A percentile compares a stretch with the other conserved stretches of the same genome.
Evolutionary conservation across 2,888 invertebrate species (phyloP).

Genomic region (Lumbricus terrestris): DNA sequence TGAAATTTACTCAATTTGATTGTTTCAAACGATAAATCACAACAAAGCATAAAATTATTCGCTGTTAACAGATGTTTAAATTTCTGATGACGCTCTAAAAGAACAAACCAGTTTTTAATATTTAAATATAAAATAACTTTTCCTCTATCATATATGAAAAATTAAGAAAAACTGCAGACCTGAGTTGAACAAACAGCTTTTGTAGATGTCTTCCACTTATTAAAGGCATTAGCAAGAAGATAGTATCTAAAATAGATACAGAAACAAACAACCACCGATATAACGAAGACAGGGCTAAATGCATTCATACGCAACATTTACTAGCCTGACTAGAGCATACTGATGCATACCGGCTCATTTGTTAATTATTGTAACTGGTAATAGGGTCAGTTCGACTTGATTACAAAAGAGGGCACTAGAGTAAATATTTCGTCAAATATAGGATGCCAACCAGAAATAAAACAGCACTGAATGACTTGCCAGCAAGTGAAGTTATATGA

Average conservation of each 20-base stretch:
- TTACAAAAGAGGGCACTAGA: no score
- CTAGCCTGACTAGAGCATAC: not conserved
- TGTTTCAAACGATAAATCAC: no score
- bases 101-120: not conserved
- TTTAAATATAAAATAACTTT: not conserved
- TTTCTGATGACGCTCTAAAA: not conserved
- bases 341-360: not conserved
- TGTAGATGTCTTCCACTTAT: slow-evolving; percentile 42
- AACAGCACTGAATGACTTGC: no score
- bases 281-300: not conserved
- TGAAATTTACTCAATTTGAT: no score
- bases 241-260: slow-evolving; percentile 42
- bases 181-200: slow-evolving; percentile 16
- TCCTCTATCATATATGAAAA: no score
- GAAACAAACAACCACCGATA: not conserved
- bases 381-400: no score
- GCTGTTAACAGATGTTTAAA: not conserved
- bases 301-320: not conserved
- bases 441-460: no score
- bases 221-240: slow-evolving; percentile 47
- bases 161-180: not conserved
- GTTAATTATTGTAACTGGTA: not conserved
- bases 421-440: no score
- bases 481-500: no score
- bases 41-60: not conserved